phyloP scores from a whole-genome alignment of 2,797 vertebrate genomes.

The Gorsachius magnificus region DNA sequence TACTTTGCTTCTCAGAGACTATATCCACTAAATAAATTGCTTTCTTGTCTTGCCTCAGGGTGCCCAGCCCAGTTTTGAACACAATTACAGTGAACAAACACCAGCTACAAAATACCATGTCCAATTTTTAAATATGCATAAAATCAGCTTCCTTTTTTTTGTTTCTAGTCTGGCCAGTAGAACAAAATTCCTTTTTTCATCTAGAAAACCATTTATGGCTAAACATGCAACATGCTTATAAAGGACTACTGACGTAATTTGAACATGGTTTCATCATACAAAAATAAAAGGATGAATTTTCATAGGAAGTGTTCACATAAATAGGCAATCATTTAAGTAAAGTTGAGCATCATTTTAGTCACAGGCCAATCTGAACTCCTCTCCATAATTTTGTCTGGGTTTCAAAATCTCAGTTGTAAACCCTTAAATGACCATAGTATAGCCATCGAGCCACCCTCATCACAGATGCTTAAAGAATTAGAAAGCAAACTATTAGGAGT shows the following conservation, averaged over 20 bases:
- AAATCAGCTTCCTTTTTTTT: not conserved
- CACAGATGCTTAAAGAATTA: not conserved
- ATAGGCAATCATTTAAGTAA: not conserved
- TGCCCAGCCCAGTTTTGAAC: not conserved
- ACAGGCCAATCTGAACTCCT: not conserved
- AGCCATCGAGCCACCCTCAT: not conserved
- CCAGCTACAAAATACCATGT: not conserved
- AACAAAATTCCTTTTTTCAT: slow-evolving; percentile 9
- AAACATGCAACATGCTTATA: not conserved
- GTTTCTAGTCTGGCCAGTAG: not conserved
- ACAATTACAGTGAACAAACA: not conserved
- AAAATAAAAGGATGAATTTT: not conserved
- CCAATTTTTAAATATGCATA: not conserved
- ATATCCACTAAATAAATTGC: slow-evolving; percentile 26
- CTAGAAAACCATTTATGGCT: not conserved
- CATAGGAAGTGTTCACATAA: not conserved
- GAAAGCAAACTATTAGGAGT: not conserved
- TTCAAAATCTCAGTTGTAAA: not conserved
- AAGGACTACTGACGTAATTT: not conserved
- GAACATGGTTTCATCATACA: not conserved
- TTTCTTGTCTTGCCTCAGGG: slow-evolving; percentile 1
- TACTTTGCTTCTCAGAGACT: slow-evolving; percentile 46
- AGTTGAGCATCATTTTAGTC: not conserved
- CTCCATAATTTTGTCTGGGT: not conserved
- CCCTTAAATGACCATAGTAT: not conserved